Evolutionary conservation across 2,888 invertebrate genomes (phyloP).

Genomic region (Hirtodrosophila cameraria): DNA sequence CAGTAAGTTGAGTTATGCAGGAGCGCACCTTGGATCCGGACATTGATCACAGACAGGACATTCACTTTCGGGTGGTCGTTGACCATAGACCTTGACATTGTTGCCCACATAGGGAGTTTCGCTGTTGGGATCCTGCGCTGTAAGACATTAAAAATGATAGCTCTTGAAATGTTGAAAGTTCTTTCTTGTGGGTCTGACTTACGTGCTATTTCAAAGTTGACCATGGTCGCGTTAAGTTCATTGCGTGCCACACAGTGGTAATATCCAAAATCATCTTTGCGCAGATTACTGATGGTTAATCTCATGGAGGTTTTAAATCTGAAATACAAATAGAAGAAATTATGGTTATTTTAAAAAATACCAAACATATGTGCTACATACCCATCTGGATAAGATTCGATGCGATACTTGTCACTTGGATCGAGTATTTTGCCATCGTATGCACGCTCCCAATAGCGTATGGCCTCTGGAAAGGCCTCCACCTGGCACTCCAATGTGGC

Average conservation of each 20-base stretch:
- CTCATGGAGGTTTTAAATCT: conserved; percentile 90
- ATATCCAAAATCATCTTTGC: conserved; percentile 88
- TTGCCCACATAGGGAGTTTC: conserved; percentile 85
- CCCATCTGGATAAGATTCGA: conserved; percentile 86
- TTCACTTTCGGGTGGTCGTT: conserved; percentile 87
- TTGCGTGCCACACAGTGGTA: conserved; percentile 95
- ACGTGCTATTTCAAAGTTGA: conserved; percentile 89
- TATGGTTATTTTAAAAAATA: too few relatives aligned
- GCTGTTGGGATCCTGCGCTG: conserved; percentile 85
- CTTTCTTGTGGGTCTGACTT: conserved; percentile 56
- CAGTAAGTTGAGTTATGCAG: too few relatives aligned
- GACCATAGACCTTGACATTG: conserved; percentile 85
- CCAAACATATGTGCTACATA: conserved; percentile 37
- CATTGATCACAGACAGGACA: conserved; percentile 88
- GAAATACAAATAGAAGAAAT: background rate
- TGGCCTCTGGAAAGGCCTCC: conserved; percentile 94
- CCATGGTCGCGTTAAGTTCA: conserved; percentile 91
- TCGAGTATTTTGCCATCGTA: conserved; percentile 91
- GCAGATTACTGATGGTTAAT: conserved; percentile 89
- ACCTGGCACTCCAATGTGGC: conserved; percentile 92
- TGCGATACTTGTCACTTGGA: conserved; percentile 87
- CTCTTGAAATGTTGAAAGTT: too few relatives aligned
- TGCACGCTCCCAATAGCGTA: conserved; percentile 92
- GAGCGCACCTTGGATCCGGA: conserved; percentile 84
- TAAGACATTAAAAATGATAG: background rate